phyloP scores from a whole-genome alignment of 2,113 vertebrate species.

The Aptenodytes forsteri region DNA sequence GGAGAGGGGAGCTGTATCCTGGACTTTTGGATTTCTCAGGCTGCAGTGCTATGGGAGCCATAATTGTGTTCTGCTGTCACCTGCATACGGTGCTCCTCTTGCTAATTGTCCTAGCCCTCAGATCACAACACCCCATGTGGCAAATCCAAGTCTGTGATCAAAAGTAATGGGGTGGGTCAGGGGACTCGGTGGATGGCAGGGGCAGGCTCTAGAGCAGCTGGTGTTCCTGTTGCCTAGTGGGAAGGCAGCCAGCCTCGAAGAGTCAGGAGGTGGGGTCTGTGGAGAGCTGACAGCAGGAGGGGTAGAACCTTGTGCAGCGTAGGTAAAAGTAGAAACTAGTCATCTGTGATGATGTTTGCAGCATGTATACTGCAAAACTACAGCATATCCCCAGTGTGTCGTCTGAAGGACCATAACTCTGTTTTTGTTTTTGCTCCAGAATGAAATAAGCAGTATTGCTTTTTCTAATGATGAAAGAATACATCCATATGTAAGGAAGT shows the following conservation, averaged over 20 bases:
- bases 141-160: neutral
- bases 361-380: neutral
- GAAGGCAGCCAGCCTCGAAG: neutral
- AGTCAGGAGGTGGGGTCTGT: neutral
- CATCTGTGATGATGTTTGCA: neutral
- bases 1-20: neutral
- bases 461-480: neutral
- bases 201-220: neutral
- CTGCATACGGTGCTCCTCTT: neutral
- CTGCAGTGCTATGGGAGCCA: neutral
- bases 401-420: neutral
- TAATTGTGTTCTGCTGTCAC: neutral
- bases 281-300: neutral
- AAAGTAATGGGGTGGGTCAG: neutral
- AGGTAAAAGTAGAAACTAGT: neutral
- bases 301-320: fast-evolving
- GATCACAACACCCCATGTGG: neutral
- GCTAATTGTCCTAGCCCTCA: neutral
- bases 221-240: neutral
- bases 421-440: neutral
- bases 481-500: neutral
- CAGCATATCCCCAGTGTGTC: neutral
- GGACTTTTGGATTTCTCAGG: neutral
- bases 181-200: neutral
- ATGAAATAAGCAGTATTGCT: neutral